A percentile compares a stretch with the other conserved stretches of the same genome.
Conservation (phyloP, 2,888 invertebrate genomes). For the Halocaridina rubra region DNA sequence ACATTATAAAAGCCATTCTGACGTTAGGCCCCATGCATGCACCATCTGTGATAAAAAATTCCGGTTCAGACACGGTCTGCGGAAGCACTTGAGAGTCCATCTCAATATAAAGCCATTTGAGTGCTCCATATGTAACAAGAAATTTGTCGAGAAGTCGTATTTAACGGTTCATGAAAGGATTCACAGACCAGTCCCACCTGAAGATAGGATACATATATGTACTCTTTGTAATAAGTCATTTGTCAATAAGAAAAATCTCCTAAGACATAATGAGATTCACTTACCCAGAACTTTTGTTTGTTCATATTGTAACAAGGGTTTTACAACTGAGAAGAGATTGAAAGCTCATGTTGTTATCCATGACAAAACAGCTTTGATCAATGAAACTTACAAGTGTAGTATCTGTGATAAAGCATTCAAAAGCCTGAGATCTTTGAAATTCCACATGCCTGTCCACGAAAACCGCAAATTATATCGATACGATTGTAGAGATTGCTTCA, state of each 20-base stretch:
- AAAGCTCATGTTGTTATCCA: not conserved
- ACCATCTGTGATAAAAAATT: not conserved
- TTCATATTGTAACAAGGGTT: not conserved
- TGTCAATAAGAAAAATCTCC: not conserved
- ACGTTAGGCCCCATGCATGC: not conserved
- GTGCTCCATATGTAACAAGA: not conserved
- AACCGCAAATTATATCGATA: no score
- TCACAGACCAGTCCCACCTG: not conserved
- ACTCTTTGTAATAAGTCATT: not conserved
- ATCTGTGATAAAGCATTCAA: no score
- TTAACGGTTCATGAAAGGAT: not conserved
- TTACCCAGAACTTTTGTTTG: not conserved
- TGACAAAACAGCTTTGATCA: no score
- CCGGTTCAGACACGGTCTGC: not conserved
- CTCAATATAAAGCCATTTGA: not conserved
- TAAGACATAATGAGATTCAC: not conserved
- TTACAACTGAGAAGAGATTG: not conserved
- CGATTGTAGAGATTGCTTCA: no score
- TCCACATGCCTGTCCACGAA: no score
- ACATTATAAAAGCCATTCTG: not conserved
- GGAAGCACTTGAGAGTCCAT: not conserved
- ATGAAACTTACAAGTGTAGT: no score
- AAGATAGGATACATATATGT: no score
- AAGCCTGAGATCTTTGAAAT: no score
- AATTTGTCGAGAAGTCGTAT: not conserved